Evolutionary conservation across 2,797 vertebrate genomes (phyloP), one percentile per base, ranked within the genome.

Genomic region (Scolopax bukidnonensis): DNA sequence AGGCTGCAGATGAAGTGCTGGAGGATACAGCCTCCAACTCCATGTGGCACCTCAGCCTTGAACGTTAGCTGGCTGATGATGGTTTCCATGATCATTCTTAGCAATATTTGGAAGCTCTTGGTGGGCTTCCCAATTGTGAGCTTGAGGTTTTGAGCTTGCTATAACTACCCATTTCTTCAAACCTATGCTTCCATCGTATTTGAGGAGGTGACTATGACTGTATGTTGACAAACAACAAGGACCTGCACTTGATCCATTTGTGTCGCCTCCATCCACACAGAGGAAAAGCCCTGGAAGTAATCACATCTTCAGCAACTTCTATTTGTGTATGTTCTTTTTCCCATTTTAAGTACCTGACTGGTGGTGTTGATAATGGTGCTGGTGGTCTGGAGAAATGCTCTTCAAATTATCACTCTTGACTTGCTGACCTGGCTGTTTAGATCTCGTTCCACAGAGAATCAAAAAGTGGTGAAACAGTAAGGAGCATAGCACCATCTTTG

Each of bases 171-270:
- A 38, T 4, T 15, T 23, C 41, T 33, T 45, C 41, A 77, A 33
- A 38, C 43, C 32, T 30, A 12, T 2, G 0, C 3, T 1, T 48
- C 15, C 2, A 0, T 53, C 11, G 1, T 6, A 1, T 53, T 23
- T 10, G 38, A 70, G 67, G 84, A n/a, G 78, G 11, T 70, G 45
- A 23, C 65, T 47, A 24, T 14, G 11, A n/a, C n/a, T 68, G 21
- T 24, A 13, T 9, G 0, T 4, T 21, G 28, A 21, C 2, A 15
- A 77, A 11, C 30, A 64, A 24, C 8, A 4, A 23, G 28, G 30
- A 65, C 23, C 74, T 0, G 0, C 14, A 0, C 25, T 73, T 12
- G 23, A 10, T 32, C 48, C 20, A 2, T 20, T 64, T 4, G 0
- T 4, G 14, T n/a, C 64, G 36, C 43, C 17, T 70, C 71, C n/a